phyloP scores from a whole-genome alignment of 2,888 invertebrate species.

The Balanococcus diminutus region DNA sequence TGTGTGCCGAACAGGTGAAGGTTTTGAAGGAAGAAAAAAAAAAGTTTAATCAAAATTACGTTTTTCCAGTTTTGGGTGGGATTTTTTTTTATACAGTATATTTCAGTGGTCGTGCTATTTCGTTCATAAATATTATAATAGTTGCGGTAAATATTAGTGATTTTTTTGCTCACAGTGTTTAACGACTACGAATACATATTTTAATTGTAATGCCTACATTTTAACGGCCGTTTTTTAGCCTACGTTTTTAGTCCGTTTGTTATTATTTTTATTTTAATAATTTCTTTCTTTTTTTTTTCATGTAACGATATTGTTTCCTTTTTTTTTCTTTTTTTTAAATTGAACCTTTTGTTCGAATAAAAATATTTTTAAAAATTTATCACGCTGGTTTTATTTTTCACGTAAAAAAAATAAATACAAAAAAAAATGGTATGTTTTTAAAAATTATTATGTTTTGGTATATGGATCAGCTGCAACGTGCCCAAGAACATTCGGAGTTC shows the following conservation, averaged over 20 bases:
- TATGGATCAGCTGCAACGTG: neutral
- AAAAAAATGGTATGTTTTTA: conserved; percentile 30
- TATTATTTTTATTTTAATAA: conserved; percentile 42
- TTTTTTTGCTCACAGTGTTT: conserved; percentile 40
- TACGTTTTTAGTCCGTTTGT: conserved; percentile 45
- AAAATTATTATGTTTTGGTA: conserved; percentile 43
- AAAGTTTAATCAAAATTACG: neutral
- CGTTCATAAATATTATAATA: neutral
- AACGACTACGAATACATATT: neutral
- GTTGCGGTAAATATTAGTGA: neutral
- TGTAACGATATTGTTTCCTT: conserved; percentile 22
- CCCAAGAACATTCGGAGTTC: conserved; percentile 82
- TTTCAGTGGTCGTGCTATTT: neutral
- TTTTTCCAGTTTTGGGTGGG: neutral
- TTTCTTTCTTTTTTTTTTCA: conserved; percentile 8
- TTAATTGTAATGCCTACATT: neutral
- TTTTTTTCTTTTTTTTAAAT: conserved; percentile 30
- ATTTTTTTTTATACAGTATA: neutral
- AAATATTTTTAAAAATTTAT: conserved; percentile 11
- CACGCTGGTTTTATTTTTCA: neutral
- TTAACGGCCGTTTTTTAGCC: conserved; percentile 37
- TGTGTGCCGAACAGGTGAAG: neutral
- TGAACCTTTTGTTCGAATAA: conserved; percentile 3
- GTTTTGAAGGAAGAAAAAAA: neutral
- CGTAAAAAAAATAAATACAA: neutral